Base-by-base conservation (phyloP, 2,888 invertebrate species). In the Phortica magna region DNA sequence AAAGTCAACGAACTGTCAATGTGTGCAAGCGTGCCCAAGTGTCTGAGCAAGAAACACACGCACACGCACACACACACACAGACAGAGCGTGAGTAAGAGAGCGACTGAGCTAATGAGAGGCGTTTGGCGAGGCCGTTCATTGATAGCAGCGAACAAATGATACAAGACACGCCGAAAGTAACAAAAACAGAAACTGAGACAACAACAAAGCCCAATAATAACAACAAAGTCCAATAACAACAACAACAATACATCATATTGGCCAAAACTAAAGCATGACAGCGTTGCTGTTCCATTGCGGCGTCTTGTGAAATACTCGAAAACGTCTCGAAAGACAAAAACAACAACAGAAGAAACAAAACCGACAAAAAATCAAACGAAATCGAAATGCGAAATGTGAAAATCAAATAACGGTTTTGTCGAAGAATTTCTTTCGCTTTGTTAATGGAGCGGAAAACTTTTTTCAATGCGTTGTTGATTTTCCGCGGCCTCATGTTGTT, bases 231-330 rank as follows among this genome's bases (percentile, higher is more conserved):
- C 53, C 61, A 61, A 22, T 10, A 61, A 12, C 17, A 19, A 74
- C 64, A 76, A 70, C 70, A 72, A 31, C 22, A 65, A 64, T 39
- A 41, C 70, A 68, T 79, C 72, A 65, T 77, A 74, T 64, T 68
- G 48, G 73, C 57, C 73, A 71, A 79, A 77, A 76, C 64, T 68
- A 31, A 31, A 31, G 48, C 7, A 2, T 48, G 14, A 6, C 48
- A 3, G 48, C 75, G 53, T 74, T 79, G 75, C 71, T 76, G 71
- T 22, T 71, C 59, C 7, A 65, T 71, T 70, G 31, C 42, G 65
- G 14, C 48, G 12, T 6, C 48, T 70, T 70, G 68, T 70, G 68
- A 70, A 70, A 70, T 70, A 48, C 68, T 48, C 48, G 48, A 48
- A 9, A 2, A 14, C 48, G 48, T 12, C 7, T 48, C 48, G 48